Evolutionary conservation across 1,140 invertebrate genomes (phyloP).

Genomic region (Contarinia nasturtii): DNA sequence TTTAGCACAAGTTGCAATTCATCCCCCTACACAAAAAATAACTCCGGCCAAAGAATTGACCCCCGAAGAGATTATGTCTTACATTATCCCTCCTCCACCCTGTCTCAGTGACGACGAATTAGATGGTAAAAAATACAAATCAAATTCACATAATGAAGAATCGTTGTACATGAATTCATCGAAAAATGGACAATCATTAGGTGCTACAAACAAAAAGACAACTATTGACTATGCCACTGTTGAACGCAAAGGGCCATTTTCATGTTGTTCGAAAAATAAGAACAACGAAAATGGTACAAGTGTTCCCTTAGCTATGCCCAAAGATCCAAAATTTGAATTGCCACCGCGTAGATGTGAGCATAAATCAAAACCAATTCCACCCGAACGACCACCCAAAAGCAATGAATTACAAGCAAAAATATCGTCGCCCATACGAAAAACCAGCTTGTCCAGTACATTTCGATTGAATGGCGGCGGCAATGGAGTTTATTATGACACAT

Average conservation of each 20-base stretch:
- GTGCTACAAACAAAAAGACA: constrained; percentile 11
- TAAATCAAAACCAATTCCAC: constrained; percentile 23
- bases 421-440: constrained; percentile 23
- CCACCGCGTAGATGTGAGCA: constrained; percentile 34
- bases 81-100: constrained; percentile 65
- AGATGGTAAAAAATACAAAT: background rate
- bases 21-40: constrained; percentile 47
- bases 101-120: constrained; percentile 19
- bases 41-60: constrained; percentile 50
- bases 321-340: constrained; percentile 28
- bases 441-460: background rate
- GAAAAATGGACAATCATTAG: background rate
- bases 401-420: constrained; percentile 12
- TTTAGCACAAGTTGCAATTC: constrained; percentile 61
- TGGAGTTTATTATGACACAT: background rate
- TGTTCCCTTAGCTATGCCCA: constrained; percentile 20
- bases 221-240: constrained; percentile 45
- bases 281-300: constrained; percentile 24
- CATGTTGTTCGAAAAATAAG: constrained; percentile 39
- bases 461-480: constrained; percentile 16
- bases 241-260: constrained; percentile 43
- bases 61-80: constrained; percentile 56
- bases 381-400: constrained; percentile 39
- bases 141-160: constrained; percentile 16
- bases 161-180: constrained; percentile 5